These are phyloP conservation scores for Tolypeutes matacus DNA, from an alignment of 2,797 vertebrate genomes.

Conservation along the genomic window DNA sequence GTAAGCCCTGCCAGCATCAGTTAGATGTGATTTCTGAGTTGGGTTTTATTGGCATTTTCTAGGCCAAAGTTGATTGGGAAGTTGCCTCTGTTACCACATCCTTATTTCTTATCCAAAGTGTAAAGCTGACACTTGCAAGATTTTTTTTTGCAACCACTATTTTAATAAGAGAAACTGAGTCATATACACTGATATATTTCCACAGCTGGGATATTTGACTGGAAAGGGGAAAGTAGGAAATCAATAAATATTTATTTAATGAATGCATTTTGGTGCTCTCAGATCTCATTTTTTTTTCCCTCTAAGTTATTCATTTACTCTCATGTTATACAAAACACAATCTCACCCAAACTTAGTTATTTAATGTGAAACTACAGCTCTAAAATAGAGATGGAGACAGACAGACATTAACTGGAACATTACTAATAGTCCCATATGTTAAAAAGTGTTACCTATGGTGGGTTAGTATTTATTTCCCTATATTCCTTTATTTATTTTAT, in stretches of 20 bases:
- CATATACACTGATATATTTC: too few relatives aligned
- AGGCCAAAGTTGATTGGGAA: constrained; percentile 46
- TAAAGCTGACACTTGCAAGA: constrained; percentile 16
- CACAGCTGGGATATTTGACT: background rate
- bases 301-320: background rate
- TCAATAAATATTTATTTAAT: background rate
- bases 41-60: constrained; percentile 7
- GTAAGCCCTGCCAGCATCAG: background rate
- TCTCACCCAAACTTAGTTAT: background rate
- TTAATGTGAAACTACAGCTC: background rate
- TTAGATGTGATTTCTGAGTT: background rate
- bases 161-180: background rate
- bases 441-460: background rate
- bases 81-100: constrained; percentile 46
- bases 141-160: background rate
- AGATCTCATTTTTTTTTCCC: background rate
- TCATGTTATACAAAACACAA: background rate
- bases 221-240: background rate
- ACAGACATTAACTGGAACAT: background rate
- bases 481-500: background rate
- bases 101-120: background rate
- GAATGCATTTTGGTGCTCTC: background rate
- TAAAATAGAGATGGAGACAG: background rate
- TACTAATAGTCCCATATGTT: background rate
- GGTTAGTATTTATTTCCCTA: background rate